Evolutionary conservation across 2,797 vertebrate genomes (phyloP), one percentile per base, ranked within the genome.

Genomic region (Lepilemur ruficaudatus): DNA sequence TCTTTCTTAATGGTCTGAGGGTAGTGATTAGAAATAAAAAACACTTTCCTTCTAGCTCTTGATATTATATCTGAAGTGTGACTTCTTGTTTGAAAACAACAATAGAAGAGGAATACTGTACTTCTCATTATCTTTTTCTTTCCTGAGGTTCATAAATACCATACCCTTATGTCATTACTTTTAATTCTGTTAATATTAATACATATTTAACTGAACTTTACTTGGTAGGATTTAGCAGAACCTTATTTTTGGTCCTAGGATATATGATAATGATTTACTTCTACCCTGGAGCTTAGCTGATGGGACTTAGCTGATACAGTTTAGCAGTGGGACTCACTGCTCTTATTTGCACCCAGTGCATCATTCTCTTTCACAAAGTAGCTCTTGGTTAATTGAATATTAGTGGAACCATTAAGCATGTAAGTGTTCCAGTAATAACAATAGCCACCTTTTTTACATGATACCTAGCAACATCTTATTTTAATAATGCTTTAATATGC

Each of bases 401-500:
- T 94, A 93, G 43, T 93, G 78, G 41, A 67, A 86, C 13, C 43
- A 46, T 81, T 88, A 72, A 38, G 30, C 23, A 69, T 61, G 88
- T 78, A 80, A 84, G 41, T 78, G 25, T 94, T 79, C 13, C 14
- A 63, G 1, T 86, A 73, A 73, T 81, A 76, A 91, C 84, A 96
- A 72, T 57, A 89, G 48, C 46, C 28, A 41, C 8, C 55, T 75
- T 69, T 92, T 87, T 67, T 38, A 61, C 6, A 20, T 90, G 22
- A 25, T n/a, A 86, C 43, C 46, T 89, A 91, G 72, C 30, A 87
- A 88, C 30, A 61, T 81, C 55, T 93, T 61, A 93, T 84, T 79
- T 96, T 97, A 82, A 91, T 78, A 93, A 86, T 81, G 28, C 15
- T 57, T 73, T 88, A 55, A 55, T 69, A 38, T 38, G 30, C 22